These are phyloP conservation scores for Pangasius mekongensis DNA, from an alignment of 2,797 vertebrate genomes.

Conservation along the genomic window DNA sequence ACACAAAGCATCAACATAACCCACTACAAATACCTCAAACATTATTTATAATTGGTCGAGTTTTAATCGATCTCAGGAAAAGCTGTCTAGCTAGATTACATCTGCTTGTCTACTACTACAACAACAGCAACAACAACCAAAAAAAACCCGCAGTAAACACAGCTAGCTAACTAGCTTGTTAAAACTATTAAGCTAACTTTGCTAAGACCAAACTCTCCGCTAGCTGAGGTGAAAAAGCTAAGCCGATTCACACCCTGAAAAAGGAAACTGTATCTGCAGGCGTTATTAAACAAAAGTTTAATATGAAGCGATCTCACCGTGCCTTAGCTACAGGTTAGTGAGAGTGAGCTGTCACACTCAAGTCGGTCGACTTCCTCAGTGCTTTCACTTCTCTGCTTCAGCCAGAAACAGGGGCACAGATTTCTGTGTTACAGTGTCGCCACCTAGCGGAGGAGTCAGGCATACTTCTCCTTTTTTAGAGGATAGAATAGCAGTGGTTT, in stretches of 20 bases:
- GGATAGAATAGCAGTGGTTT: too few relatives aligned
- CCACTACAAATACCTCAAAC: too few relatives aligned
- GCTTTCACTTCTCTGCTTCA: neutral
- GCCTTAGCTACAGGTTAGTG: neutral
- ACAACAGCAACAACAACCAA: neutral
- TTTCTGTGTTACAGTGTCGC: neutral
- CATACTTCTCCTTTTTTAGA: neutral
- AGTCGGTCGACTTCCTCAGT: neutral
- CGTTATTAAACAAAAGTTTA: neutral
- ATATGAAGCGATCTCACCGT: neutral
- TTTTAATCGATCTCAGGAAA: neutral
- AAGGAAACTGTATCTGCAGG: neutral
- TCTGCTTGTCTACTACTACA: neutral
- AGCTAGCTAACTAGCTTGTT: conserved; percentile 15
- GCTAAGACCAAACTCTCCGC: neutral
- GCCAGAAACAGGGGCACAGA: neutral
- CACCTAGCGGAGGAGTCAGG: neutral
- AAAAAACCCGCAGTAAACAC: neutral
- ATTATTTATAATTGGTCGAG: neutral
- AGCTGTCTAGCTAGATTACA: neutral
- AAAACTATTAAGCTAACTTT: neutral
- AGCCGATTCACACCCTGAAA: neutral
- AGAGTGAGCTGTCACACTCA: conserved; percentile 24
- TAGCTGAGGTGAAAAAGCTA: neutral
- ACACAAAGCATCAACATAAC: neutral